phyloP scores from a whole-genome alignment of 92 coral and sea anemone species.

The Porites lobata region DNA sequence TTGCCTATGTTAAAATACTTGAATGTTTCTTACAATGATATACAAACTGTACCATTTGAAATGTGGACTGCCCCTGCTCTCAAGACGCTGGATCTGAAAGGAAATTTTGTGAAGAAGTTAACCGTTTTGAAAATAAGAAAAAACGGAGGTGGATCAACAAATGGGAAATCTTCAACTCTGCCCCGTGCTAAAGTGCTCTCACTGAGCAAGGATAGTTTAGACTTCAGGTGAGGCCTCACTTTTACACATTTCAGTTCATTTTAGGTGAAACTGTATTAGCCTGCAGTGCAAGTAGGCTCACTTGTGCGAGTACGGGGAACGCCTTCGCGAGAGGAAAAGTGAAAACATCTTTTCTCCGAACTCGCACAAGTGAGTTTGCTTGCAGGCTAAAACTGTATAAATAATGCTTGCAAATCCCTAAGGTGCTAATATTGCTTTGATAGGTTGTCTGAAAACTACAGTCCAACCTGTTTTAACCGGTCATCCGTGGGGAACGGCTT shows the following conservation, averaged over 20 bases:
- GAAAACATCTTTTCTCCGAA: too few relatives aligned
- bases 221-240: slow-evolving; percentile 48
- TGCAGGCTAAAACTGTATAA: too few relatives aligned
- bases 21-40: slow-evolving; percentile 86
- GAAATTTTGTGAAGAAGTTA: slow-evolving; percentile 84
- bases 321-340: too few relatives aligned
- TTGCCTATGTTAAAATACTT: slow-evolving; percentile 83
- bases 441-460: too few relatives aligned
- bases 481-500: too few relatives aligned
- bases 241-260: neutral
- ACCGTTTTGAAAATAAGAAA: slow-evolving; percentile 71
- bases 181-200: slow-evolving; percentile 74
- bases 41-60: slow-evolving; percentile 90
- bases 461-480: too few relatives aligned
- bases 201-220: slow-evolving; percentile 45
- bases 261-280: too few relatives aligned
- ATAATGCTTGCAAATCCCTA: too few relatives aligned
- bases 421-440: too few relatives aligned
- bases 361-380: too few relatives aligned
- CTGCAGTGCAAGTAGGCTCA: too few relatives aligned
- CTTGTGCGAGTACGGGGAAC: too few relatives aligned
- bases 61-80: slow-evolving; percentile 96
- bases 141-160: slow-evolving; percentile 8
- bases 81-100: slow-evolving; percentile 84
- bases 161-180: slow-evolving; percentile 66